Evolutionary conservation across 2,113 vertebrate genomes (phyloP), one percentile per base, ranked within the genome.

Genomic region (Podarcis raffonei): DNA sequence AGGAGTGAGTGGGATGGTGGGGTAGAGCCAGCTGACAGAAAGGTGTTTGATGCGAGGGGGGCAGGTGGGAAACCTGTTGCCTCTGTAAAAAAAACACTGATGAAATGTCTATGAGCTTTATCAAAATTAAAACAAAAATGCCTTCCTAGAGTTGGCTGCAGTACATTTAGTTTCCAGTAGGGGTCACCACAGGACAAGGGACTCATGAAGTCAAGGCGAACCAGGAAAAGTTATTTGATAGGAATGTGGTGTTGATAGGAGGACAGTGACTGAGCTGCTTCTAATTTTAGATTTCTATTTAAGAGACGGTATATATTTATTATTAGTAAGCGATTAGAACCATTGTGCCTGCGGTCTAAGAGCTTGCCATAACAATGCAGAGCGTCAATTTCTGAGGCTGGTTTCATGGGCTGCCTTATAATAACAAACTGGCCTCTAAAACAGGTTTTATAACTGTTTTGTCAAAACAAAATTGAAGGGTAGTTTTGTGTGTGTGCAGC

Each of bases 181-280:
- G 87, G 95, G 92, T 91, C 92, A 92, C 66, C 57, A 75, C 6
- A 95, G 83, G 90, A 91, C 89, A 93, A 76, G 0, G 68, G 13
- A 94, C 59, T 27, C 71, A 83, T 30, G 23, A 12, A 80, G 15
- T 1, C 1, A 1, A 0, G 57, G 25, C 0, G 4, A 42, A 23
- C 37, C 6, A 30, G n/a, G 1, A 74, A 85, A 85, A 35, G 3
- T 7, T 11, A 1, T 6, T n/a, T 8, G 1, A 6, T 3, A 35
- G 5, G 57, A 11, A 77, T 0, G 0, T 3, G 59, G 12, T 18
- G 1, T n/a, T 65, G 27, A 0, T 62, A 16, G 4, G 75, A 11
- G 8, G 76, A 48, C 39, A 30, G 42, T 68, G 4, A 23, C 48
- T 75, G 75, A 25, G 3, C 27, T 62, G 27, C 30, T 94, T 83